These are phyloP conservation scores for Erythrolamprus reginae DNA, from an alignment of 2,113 vertebrate species.

Conservation along the genomic window DNA sequence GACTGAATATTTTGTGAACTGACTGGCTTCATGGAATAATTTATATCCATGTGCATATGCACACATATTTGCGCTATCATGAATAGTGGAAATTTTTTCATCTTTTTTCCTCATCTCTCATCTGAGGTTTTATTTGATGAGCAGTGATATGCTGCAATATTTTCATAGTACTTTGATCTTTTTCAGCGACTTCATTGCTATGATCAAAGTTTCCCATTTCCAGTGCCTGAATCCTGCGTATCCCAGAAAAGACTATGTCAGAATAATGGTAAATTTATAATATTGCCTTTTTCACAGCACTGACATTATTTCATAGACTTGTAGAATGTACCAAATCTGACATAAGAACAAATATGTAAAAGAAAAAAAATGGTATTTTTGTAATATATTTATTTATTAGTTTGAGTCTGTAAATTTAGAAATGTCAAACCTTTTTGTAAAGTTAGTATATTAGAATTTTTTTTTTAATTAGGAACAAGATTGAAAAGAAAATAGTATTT, in stretches of 20 bases:
- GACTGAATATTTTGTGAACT: neutral
- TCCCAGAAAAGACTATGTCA: constrained; percentile 74
- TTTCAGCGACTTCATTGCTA: constrained; percentile 59
- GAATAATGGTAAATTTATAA: constrained; percentile 74
- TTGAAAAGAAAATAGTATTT: neutral
- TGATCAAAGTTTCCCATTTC: constrained; percentile 70
- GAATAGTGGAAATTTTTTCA: too few relatives aligned
- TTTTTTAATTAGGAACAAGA: neutral
- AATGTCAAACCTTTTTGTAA: neutral
- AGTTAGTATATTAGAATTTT: neutral
- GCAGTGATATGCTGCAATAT: neutral
- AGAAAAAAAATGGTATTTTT: neutral
- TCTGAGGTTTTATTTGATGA: neutral
- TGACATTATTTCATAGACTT: neutral
- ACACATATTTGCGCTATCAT: neutral
- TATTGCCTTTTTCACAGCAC: neutral
- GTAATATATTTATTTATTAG: neutral
- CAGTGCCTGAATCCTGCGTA: constrained; percentile 76
- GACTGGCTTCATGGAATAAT: neutral
- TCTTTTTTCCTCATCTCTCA: neutral
- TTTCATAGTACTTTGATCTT: constrained; percentile 21
- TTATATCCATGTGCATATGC: neutral
- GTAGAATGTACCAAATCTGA: neutral
- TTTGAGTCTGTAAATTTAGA: neutral
- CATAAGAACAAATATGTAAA: neutral